Evolutionary conservation across 2,797 vertebrate species (phyloP).

Genomic region (Streptopelia turtur): DNA sequence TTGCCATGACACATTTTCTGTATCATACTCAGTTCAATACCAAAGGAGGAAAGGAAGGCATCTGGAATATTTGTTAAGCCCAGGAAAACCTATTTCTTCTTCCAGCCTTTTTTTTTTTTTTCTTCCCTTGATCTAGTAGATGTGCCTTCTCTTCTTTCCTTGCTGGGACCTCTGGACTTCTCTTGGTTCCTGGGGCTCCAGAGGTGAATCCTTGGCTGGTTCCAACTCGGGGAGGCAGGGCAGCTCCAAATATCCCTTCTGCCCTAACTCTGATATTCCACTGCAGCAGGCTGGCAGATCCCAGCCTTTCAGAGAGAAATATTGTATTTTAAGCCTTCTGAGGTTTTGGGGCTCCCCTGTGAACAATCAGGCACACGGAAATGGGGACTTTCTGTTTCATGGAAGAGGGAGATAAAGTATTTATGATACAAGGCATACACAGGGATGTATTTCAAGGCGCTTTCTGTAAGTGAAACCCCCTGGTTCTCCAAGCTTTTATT

Average conservation of each 20-base stretch:
- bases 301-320: neutral
- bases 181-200: neutral
- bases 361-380: neutral
- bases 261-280: neutral
- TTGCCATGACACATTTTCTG: neutral
- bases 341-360: neutral
- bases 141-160: neutral
- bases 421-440: neutral
- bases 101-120: neutral
- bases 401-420: neutral
- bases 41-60: neutral
- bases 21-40: neutral
- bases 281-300: neutral
- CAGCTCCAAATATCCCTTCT: neutral
- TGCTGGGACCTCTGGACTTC: fast-evolving
- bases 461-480: fast-evolving
- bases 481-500: neutral
- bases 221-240: neutral
- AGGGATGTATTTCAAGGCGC: neutral
- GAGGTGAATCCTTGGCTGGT: neutral
- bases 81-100: neutral
- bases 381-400: neutral
- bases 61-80: neutral
- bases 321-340: neutral
- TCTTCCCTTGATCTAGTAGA: neutral